Conservation (phyloP, 2,113 vertebrate genomes). For the Myiopsitta monachus region DNA sequence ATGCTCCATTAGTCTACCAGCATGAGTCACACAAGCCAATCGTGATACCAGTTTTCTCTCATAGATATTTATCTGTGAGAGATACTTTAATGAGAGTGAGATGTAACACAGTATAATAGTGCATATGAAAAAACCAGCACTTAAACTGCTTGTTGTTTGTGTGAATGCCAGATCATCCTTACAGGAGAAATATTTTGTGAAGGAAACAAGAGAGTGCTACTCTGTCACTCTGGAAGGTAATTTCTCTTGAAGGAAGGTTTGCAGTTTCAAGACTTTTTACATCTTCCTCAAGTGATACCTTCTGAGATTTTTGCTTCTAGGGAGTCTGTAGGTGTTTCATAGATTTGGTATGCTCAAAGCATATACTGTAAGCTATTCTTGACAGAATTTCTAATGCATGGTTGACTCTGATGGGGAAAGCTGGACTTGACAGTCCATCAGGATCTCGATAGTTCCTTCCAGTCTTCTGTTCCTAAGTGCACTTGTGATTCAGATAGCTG, state of each 20-base stretch:
- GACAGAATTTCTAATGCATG: neutral
- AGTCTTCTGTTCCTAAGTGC: neutral
- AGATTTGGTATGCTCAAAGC: neutral
- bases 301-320: neutral
- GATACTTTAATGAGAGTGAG: neutral
- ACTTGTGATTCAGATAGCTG: conserved; percentile 35
- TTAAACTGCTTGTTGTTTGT: neutral
- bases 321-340: neutral
- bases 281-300: neutral
- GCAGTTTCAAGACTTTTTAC: neutral
- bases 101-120: neutral
- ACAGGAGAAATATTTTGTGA: neutral
- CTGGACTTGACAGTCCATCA: neutral
- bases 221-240: neutral
- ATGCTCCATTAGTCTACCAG: neutral
- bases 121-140: neutral
- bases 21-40: neutral
- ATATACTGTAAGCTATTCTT: neutral
- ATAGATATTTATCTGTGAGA: neutral
- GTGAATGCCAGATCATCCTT: neutral
- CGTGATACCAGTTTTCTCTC: neutral
- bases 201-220: neutral
- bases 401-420: neutral
- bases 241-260: neutral
- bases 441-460: neutral